Conservation (phyloP, 2,113 vertebrate genomes). For the Indri indri region DNA sequence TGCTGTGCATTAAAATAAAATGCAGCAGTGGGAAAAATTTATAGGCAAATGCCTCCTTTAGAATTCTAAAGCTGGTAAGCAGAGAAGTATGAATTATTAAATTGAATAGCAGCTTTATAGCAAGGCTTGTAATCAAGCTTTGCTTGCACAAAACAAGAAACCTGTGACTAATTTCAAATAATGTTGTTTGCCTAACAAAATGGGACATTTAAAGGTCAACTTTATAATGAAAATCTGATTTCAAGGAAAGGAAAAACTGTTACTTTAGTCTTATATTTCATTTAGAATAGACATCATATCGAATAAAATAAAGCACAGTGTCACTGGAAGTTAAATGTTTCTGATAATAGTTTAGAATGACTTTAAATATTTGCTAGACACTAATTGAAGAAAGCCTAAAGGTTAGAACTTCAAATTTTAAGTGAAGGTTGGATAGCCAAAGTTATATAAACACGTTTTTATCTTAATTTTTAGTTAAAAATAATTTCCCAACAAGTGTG, state of each 20-base stretch:
- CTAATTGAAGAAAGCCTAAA: background rate
- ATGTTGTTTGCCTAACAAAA: slow-evolving; percentile 76
- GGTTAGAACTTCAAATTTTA: background rate
- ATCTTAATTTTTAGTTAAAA: slow-evolving; percentile 1
- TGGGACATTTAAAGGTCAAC: slow-evolving; percentile 77
- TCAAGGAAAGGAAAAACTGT: slow-evolving; percentile 34
- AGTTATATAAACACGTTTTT: background rate
- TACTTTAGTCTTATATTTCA: slow-evolving; percentile 56
- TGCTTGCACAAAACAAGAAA: slow-evolving; percentile 75
- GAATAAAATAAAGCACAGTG: background rate
- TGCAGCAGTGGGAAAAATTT: slow-evolving; percentile 76
- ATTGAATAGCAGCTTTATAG: slow-evolving; percentile 44
- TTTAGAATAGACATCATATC: background rate
- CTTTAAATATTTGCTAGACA: background rate
- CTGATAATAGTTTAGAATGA: background rate
- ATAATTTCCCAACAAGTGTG: background rate
- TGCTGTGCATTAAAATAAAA: slow-evolving; percentile 79
- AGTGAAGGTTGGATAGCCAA: background rate
- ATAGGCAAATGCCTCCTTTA: slow-evolving; percentile 67
- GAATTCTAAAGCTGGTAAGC: slow-evolving; percentile 79
- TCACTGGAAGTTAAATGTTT: background rate
- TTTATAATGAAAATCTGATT: slow-evolving; percentile 69
- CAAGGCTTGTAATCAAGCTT: slow-evolving; percentile 75
- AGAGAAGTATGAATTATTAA: slow-evolving; percentile 82
- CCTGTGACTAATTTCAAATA: slow-evolving; percentile 80